Evolutionary conservation across 1,140 invertebrate species (phyloP).

Genomic region (Uloborus diversus): DNA sequence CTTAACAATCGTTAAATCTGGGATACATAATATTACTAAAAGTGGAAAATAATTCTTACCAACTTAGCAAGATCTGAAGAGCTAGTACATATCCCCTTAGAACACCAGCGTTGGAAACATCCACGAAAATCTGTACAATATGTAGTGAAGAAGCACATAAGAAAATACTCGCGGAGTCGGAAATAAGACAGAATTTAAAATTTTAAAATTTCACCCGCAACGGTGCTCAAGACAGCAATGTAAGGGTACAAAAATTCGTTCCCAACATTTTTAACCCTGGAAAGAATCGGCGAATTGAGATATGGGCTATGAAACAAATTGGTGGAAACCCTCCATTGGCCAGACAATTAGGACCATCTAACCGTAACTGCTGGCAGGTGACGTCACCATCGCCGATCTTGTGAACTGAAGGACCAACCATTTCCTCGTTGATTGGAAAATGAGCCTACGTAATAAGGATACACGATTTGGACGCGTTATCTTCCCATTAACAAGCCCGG

Average conservation of each 20-base stretch:
- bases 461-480: slow-evolving; percentile 53
- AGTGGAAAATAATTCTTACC: too few relatives aligned
- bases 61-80: too few relatives aligned
- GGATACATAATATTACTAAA: too few relatives aligned
- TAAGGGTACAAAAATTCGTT: slow-evolving; percentile 41
- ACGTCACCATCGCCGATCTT: slow-evolving; percentile 55
- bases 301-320: slow-evolving; percentile 41
- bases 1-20: too few relatives aligned
- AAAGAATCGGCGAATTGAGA: slow-evolving; percentile 34
- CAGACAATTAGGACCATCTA: slow-evolving; percentile 45
- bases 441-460: slow-evolving; percentile 53
- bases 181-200: too few relatives aligned
- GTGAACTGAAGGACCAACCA: slow-evolving; percentile 54
- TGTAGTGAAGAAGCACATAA: too few relatives aligned
- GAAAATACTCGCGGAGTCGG: too few relatives aligned
- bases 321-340: slow-evolving; percentile 15
- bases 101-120: too few relatives aligned
- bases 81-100: too few relatives aligned
- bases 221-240: too few relatives aligned
- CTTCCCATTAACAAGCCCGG: slow-evolving; percentile 32
- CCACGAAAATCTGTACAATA: too few relatives aligned
- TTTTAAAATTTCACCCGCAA: too few relatives aligned
- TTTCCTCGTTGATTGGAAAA: slow-evolving; percentile 55
- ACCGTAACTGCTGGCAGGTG: slow-evolving; percentile 45
- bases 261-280: slow-evolving; percentile 34